phyloP scores from a whole-genome alignment of 30 jellyfish, hydroid and myxozoan genomes.

The Euphysa ruthae region DNA sequence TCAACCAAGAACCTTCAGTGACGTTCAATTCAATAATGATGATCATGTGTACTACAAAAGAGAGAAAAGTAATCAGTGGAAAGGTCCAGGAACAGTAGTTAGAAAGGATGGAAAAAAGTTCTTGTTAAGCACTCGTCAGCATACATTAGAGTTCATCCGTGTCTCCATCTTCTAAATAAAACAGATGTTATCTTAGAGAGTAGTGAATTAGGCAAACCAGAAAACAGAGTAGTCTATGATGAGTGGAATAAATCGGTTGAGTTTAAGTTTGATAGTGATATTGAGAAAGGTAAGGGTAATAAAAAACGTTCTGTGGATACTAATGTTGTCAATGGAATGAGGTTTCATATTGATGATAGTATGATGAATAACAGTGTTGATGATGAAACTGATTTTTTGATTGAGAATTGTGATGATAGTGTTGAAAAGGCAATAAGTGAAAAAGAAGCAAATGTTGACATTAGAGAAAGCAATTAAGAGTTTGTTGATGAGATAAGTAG shows the following conservation, averaged over 20 bases:
- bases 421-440: constrained; percentile 41
- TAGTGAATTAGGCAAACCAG: background rate
- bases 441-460: constrained; percentile 13
- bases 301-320: too few relatives aligned
- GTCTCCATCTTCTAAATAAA: background rate
- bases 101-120: constrained; percentile 35
- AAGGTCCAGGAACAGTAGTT: constrained; percentile 54
- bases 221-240: too few relatives aligned
- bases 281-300: background rate
- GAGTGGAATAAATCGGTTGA: too few relatives aligned
- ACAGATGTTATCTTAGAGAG: constrained; percentile 3
- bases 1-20: constrained; percentile 34
- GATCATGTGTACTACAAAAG: constrained; percentile 52
- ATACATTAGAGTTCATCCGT: constrained; percentile 20
- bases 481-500: background rate
- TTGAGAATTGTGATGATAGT: constrained; percentile 11
- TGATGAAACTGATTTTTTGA: constrained; percentile 16
- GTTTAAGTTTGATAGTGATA: too few relatives aligned
- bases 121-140: constrained; percentile 22
- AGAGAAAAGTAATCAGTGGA: constrained; percentile 29
- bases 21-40: constrained; percentile 22
- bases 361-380: constrained; percentile 16
- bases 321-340: constrained; percentile 13
- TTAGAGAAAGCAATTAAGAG: too few relatives aligned
- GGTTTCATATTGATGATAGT: too few relatives aligned